A percentile compares a stretch with the other conserved stretches of the same genome.
phyloP scores from a whole-genome alignment of 2,797 vertebrate species.

The Staurois parvus region DNA sequence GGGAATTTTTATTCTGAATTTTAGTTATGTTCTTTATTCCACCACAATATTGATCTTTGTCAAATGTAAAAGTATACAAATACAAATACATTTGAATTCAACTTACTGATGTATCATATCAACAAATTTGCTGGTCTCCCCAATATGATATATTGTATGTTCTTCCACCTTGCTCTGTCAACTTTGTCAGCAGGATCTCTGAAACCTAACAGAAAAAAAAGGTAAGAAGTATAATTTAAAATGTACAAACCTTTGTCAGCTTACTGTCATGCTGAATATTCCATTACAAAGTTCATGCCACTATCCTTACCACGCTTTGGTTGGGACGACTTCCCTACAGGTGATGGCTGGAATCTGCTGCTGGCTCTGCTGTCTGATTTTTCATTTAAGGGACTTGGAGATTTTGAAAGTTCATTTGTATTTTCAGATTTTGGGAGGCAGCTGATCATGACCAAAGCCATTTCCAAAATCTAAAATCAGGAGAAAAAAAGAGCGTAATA shows the following conservation, averaged over 20 bases:
- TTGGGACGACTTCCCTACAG: conserved; percentile 25
- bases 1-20: no score
- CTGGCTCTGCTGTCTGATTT: conserved; percentile 25
- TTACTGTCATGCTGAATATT: not conserved
- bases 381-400: conserved; percentile 10
- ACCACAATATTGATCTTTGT: no score
- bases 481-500: no score
- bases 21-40: no score
- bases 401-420: conserved; percentile 32
- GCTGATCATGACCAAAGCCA: conserved; percentile 55
- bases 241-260: no score
- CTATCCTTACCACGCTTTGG: conserved; percentile 31
- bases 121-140: conserved; percentile 61
- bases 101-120: conserved; percentile 61
- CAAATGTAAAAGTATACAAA: no score
- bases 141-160: conserved; percentile 47
- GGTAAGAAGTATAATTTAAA: no score
- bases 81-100: conserved; percentile 13
- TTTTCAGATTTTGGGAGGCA: conserved; percentile 43
- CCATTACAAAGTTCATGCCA: not conserved
- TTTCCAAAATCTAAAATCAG: conserved; percentile 54
- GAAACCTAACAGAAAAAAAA: conserved; percentile 5
- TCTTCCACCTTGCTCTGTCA: conserved; percentile 59
- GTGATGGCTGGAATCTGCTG: conserved; percentile 18
- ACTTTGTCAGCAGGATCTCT: conserved; percentile 49